A percentile compares a stretch with the other conserved stretches of the same genome.
These are phyloP conservation scores for Lobophora halterata DNA, from an alignment of 2,888 invertebrate genomes.

Conservation along the genomic window DNA sequence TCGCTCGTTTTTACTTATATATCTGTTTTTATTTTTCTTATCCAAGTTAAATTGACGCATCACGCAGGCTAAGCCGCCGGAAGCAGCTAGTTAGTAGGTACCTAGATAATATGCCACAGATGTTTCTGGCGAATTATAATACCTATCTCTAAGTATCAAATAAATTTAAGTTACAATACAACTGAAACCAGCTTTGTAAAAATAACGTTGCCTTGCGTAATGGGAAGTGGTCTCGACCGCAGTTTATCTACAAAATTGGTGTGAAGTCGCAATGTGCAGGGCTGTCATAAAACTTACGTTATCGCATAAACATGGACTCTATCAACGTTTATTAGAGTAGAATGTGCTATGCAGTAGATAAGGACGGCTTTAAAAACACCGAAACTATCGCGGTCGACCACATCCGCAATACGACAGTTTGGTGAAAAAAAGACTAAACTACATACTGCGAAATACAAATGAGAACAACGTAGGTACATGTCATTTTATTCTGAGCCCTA, in stretches of 20 bases:
- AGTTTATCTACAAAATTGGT: conserved; percentile 43
- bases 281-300: conserved; percentile 16
- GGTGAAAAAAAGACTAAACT: conserved; percentile 14
- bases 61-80: too few relatives aligned
- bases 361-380: conserved; percentile 16
- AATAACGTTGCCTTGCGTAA: conserved; percentile 34
- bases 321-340: conserved; percentile 17
- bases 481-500: too few relatives aligned
- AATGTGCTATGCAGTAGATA: conserved; percentile 11
- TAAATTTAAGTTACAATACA: not conserved
- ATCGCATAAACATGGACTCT: conserved; percentile 23
- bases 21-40: too few relatives aligned
- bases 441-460: conserved; percentile 16
- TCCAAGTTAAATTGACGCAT: too few relatives aligned
- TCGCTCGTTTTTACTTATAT: too few relatives aligned
- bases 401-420: conserved; percentile 41
- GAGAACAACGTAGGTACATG: conserved; percentile 2
- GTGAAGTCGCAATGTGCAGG: conserved; percentile 32
- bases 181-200: conserved; percentile 12
- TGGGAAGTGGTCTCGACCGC: conserved; percentile 47
- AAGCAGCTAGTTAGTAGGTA: too few relatives aligned
- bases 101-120: too few relatives aligned
- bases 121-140: too few relatives aligned
- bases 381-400: conserved; percentile 34
- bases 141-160: too few relatives aligned